These are phyloP conservation scores for Fulica atra DNA, from an alignment of 2,113 vertebrate species.

Conservation along the genomic window DNA sequence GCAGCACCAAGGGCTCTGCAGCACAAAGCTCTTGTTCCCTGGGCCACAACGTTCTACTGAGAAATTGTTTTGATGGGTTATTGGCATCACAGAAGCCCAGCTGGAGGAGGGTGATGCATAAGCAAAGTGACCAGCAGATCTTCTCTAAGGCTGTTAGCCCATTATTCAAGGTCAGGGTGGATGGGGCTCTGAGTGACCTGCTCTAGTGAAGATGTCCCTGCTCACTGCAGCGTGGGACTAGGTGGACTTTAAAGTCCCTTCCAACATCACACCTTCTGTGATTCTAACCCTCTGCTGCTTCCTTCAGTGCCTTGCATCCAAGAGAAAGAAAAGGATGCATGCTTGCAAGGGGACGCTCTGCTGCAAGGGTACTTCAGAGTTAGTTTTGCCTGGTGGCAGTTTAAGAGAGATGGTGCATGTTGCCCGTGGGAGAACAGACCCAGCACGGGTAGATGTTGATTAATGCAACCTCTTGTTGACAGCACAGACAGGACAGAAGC, in stretches of 20 bases:
- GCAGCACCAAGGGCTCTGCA: not conserved
- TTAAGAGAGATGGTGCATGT: not conserved
- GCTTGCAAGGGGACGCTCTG: not conserved
- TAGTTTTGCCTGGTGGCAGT: not conserved
- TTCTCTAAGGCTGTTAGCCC: not conserved
- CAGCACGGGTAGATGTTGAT: not conserved
- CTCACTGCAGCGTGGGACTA: too few relatives aligned
- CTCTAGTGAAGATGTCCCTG: too few relatives aligned
- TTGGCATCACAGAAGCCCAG: not conserved
- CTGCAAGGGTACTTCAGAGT: not conserved
- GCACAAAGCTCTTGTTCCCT: rapidly evolving
- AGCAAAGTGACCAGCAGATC: not conserved
- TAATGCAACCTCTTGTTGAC: not conserved
- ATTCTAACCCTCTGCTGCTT: not conserved
- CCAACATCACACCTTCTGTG: too few relatives aligned
- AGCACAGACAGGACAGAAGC: not conserved
- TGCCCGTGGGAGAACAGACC: not conserved
- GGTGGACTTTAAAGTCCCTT: too few relatives aligned
- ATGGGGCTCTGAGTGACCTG: too few relatives aligned
- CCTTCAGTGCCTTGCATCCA: rapidly evolving
- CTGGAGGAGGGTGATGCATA: not conserved
- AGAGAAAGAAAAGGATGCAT: not conserved
- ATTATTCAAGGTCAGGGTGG: too few relatives aligned
- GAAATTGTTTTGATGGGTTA: not conserved
- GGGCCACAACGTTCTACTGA: not conserved